Evolutionary conservation across 2,797 vertebrate genomes (phyloP).

Genomic region (Lepidocolaptes lacrymiger): DNA sequence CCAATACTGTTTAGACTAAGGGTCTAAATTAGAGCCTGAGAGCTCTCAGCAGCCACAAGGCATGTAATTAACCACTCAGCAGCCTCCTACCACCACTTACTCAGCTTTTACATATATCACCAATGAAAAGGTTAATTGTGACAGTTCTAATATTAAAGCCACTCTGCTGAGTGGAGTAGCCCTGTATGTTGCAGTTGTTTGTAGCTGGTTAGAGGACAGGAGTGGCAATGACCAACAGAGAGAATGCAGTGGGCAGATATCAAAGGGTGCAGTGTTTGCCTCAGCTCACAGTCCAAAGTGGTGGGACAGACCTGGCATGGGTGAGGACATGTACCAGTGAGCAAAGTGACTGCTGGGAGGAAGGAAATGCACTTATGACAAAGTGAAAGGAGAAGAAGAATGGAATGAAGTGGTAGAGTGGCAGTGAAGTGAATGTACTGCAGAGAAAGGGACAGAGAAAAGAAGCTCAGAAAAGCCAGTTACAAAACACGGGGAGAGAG

Average conservation of each 20-base stretch:
- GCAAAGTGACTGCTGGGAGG: neutral
- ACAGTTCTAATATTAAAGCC: neutral
- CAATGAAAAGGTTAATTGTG: neutral
- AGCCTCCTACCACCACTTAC: neutral
- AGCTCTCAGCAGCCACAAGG: neutral
- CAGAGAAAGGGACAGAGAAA: neutral
- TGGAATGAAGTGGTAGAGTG: neutral
- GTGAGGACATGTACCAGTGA: neutral
- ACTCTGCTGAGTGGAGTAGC: neutral
- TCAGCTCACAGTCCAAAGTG: neutral
- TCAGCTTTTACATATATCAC: neutral
- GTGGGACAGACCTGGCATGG: fast-evolving
- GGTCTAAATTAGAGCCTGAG: neutral
- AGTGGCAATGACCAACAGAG: too few relatives aligned
- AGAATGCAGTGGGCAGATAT: neutral
- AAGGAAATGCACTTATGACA: neutral
- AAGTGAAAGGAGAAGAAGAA: neutral
- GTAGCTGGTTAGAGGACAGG: neutral
- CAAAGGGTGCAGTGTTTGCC: neutral
- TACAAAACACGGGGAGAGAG: neutral
- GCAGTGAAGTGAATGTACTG: neutral
- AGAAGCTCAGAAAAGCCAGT: neutral
- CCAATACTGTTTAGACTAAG: neutral
- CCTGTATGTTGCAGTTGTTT: neutral
- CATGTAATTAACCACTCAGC: neutral